Conservation (phyloP, 1,140 invertebrate species). For the Hyles euphorbiae region DNA sequence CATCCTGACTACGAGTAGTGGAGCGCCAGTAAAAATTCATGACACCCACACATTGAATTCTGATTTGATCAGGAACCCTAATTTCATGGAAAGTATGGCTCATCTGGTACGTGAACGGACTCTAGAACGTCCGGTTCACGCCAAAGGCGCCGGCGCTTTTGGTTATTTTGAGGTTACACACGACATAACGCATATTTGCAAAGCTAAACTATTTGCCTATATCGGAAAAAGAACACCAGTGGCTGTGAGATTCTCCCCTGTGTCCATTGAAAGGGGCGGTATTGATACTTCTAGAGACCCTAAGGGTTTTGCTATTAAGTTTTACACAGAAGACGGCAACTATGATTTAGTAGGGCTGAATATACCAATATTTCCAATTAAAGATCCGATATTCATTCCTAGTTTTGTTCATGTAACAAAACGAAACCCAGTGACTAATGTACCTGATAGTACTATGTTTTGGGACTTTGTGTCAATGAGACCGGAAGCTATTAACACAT, state of each 20-base stretch:
- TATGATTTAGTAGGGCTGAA: constrained; percentile 87
- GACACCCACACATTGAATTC: no score
- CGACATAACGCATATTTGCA: constrained; percentile 91
- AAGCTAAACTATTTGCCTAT: constrained; percentile 88
- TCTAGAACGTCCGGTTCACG: constrained; percentile 95
- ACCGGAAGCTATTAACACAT: constrained; percentile 86
- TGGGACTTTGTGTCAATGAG: constrained; percentile 94
- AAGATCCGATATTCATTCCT: constrained; percentile 82
- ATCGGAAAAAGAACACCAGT: constrained; percentile 92
- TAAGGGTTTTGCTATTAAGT: constrained; percentile 84
- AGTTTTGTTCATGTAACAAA: constrained; percentile 81
- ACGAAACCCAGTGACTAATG: constrained; percentile 82
- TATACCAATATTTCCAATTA: constrained; percentile 84
- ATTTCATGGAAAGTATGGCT: constrained; percentile 90
- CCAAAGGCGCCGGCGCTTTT: constrained; percentile 96
- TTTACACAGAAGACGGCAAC: constrained; percentile 87
- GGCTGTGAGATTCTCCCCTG: constrained; percentile 84
- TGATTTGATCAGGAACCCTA: no score
- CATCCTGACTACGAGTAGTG: no score
- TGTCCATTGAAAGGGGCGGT: constrained; percentile 92
- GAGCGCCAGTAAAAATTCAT: no score
- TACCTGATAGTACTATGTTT: constrained; percentile 88
- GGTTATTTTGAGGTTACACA: constrained; percentile 97
- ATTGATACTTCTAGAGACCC: constrained; percentile 86
- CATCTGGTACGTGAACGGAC: constrained; percentile 96